Conservation (phyloP, 2,888 invertebrate species). For the Hypercompe scribonia region DNA sequence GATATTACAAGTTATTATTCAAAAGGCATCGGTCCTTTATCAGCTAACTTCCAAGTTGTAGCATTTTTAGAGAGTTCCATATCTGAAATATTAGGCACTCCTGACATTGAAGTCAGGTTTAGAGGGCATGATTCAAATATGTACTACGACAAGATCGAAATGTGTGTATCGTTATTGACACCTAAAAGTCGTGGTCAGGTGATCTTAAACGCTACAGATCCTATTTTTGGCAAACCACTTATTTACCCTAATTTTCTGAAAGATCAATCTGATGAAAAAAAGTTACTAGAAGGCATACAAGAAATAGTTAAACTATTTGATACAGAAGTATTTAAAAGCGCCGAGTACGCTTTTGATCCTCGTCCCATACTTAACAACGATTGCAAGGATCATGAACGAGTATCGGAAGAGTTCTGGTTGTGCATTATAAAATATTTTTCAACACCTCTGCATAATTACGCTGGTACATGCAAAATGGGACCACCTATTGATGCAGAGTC, state of each 20-base stretch:
- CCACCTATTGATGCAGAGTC: slow-evolving; percentile 72
- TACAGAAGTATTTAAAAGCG: slow-evolving; percentile 77
- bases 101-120: slow-evolving; percentile 80
- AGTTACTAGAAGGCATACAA: slow-evolving; percentile 77
- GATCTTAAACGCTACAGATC: slow-evolving; percentile 74
- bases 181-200: slow-evolving; percentile 80
- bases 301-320: slow-evolving; percentile 78
- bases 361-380: slow-evolving; percentile 74
- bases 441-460: slow-evolving; percentile 79
- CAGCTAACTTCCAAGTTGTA: slow-evolving; percentile 81
- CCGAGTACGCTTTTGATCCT: slow-evolving; percentile 78
- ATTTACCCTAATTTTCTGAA: slow-evolving; percentile 81
- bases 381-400: slow-evolving; percentile 74
- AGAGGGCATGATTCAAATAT: slow-evolving; percentile 81
- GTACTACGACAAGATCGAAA: slow-evolving; percentile 80
- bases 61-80: slow-evolving; percentile 75
- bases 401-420: slow-evolving; percentile 78
- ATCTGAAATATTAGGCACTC: slow-evolving; percentile 75
- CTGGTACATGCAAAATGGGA: slow-evolving; percentile 83
- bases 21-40: slow-evolving; percentile 76
- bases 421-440: slow-evolving; percentile 83
- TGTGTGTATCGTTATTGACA: slow-evolving; percentile 77
- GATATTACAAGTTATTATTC: slow-evolving; percentile 78
- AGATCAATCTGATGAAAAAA: slow-evolving; percentile 71
- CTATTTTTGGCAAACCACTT: slow-evolving; percentile 74